phyloP scores from a whole-genome alignment of 2,888 invertebrate species.

The Ischnura elegans region DNA sequence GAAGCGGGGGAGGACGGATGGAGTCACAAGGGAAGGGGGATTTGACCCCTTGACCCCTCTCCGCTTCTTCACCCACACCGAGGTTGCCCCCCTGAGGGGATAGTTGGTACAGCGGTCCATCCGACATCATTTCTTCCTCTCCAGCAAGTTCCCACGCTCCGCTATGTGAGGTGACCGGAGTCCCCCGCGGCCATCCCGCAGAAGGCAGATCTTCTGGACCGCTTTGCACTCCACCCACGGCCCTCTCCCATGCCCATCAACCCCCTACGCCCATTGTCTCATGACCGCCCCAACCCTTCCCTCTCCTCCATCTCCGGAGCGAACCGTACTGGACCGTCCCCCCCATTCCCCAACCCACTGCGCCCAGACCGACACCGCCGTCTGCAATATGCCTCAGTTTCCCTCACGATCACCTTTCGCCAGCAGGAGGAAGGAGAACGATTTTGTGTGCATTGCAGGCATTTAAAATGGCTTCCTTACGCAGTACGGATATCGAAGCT shows the following conservation, averaged over 20 bases:
- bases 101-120: neutral
- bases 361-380: neutral
- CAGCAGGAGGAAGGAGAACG: neutral
- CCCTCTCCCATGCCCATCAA: neutral
- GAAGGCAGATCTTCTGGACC: conserved; percentile 33
- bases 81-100: neutral
- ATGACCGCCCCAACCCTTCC: neutral
- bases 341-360: neutral
- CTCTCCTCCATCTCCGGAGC: neutral
- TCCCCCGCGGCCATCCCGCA: neutral
- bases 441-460: too few species aligned
- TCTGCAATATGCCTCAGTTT: neutral
- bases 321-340: neutral
- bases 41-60: neutral
- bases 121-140: neutral
- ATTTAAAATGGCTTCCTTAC: too few species aligned
- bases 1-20: neutral
- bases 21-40: neutral
- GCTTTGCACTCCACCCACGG: neutral
- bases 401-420: neutral
- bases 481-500: too few species aligned
- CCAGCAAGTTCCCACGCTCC: conserved; percentile 45
- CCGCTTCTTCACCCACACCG: neutral
- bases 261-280: conserved; percentile 27
- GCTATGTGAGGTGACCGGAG: conserved; percentile 39